Evolutionary conservation across 2,113 vertebrate genomes (phyloP).

Genomic region (Eulemur macaco): DNA sequence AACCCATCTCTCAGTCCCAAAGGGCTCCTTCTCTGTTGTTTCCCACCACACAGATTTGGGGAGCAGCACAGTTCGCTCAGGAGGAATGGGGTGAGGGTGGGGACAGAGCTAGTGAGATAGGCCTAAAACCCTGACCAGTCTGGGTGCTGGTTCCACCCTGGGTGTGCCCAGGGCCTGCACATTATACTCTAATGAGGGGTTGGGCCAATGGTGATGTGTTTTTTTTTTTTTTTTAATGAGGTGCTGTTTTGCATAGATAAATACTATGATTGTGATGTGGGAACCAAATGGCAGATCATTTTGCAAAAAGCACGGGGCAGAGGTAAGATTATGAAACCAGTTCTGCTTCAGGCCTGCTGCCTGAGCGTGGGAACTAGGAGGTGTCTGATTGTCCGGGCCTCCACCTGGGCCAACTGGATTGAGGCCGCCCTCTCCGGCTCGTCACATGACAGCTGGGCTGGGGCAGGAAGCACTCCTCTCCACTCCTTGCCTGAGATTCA

Average conservation of each 20-base stretch:
- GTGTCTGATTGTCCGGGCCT: slow-evolving; percentile 4
- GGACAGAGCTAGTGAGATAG: not conserved
- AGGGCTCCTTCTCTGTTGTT: not conserved
- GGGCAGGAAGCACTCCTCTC: not conserved
- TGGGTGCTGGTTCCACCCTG: slow-evolving; percentile 47
- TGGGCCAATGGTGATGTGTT: slow-evolving; percentile 68
- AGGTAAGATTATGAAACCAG: slow-evolving; percentile 79
- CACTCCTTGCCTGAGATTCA: not conserved
- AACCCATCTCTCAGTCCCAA: not conserved
- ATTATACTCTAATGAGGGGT: slow-evolving; percentile 77
- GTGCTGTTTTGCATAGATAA: slow-evolving; percentile 81
- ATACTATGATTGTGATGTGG: slow-evolving; percentile 82
- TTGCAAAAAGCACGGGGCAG: slow-evolving; percentile 75
- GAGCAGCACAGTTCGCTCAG: not conserved
- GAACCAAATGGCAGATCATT: slow-evolving; percentile 80
- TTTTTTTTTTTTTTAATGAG: slow-evolving; percentile 76
- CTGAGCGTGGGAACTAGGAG: slow-evolving; percentile 79
- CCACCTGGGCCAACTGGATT: slow-evolving; percentile 60
- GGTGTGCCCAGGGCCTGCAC: slow-evolving; percentile 67
- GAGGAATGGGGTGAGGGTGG: not conserved
- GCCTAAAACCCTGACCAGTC: not conserved
- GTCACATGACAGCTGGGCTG: slow-evolving; percentile 34
- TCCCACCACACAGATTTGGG: not conserved
- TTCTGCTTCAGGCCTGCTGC: slow-evolving; percentile 76
- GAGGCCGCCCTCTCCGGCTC: slow-evolving; percentile 15